A percentile compares a stretch with the other conserved stretches of the same genome.
phyloP scores from a whole-genome alignment of 2,113 vertebrate genomes.

The Hippoglossus stenolepis region DNA sequence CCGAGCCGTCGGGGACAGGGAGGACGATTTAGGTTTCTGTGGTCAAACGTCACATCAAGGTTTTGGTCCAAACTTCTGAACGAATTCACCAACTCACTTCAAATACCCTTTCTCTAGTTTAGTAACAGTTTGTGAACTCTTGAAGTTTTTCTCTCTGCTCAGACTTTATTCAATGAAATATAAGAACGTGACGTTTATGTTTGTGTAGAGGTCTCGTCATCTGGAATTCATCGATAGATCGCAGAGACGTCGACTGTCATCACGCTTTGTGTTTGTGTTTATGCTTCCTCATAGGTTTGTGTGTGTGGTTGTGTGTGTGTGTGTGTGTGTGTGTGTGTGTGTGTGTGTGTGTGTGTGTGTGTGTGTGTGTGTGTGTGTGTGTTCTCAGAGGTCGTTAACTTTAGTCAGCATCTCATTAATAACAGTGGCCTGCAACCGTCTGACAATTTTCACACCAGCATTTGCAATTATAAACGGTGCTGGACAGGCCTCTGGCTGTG shows the following conservation, averaged over 20 bases:
- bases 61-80: too few species aligned
- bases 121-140: too few species aligned
- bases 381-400: slow-evolving; percentile 8
- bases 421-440: not conserved
- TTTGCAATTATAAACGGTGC: slow-evolving; percentile 6
- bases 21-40: too few species aligned
- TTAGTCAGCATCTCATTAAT: slow-evolving; percentile 29
- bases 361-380: slow-evolving; percentile 3
- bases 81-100: not conserved
- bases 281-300: not conserved
- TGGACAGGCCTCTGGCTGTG: not conserved
- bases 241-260: not conserved
- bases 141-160: too few species aligned
- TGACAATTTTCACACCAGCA: not conserved
- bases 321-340: not conserved
- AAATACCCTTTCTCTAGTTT: not conserved
- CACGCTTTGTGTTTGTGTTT: not conserved
- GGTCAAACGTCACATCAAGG: not conserved
- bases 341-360: not conserved
- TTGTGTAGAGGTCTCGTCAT: not conserved
- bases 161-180: too few species aligned
- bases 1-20: too few species aligned
- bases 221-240: slow-evolving; percentile 31
- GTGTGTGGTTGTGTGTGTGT: not conserved
- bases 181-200: too few species aligned